Evolutionary conservation across 2,113 vertebrate genomes (phyloP).

Genomic region (Pelecanoides urinatrix): DNA sequence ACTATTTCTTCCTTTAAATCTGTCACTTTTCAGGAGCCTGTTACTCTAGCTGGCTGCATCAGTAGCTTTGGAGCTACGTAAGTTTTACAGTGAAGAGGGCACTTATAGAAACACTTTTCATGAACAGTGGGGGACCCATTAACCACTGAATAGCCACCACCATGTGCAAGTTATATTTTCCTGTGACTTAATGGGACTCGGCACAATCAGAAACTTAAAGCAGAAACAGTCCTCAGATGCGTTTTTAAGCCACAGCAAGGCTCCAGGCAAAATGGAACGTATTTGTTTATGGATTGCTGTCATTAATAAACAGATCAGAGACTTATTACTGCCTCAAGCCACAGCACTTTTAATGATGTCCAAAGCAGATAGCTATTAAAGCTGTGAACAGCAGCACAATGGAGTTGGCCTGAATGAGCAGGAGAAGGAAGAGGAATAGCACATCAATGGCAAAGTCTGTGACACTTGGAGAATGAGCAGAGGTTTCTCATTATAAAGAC

Average conservation of each 20-base stretch:
- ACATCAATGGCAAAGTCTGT: neutral
- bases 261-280: constrained; percentile 34
- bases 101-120: constrained; percentile 4
- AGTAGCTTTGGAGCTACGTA: constrained; percentile 54
- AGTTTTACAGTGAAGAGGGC: constrained; percentile 50
- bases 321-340: constrained; percentile 43
- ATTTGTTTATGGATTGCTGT: constrained; percentile 67
- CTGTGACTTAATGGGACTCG: neutral
- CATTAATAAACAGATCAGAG: constrained; percentile 57
- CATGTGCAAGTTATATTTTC: neutral
- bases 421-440: constrained; percentile 10
- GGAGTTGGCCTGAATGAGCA: neutral
- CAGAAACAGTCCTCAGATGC: constrained; percentile 25
- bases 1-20: constrained; percentile 68
- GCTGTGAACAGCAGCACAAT: neutral
- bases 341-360: constrained; percentile 60
- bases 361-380: constrained; percentile 52
- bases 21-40: constrained; percentile 67
- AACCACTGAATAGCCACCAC: constrained; percentile 34
- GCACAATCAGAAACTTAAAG: constrained; percentile 33
- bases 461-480: neutral
- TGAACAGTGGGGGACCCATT: constrained; percentile 37
- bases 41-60: constrained; percentile 59
- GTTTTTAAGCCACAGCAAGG: constrained; percentile 39
- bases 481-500: constrained; percentile 18